Evolutionary conservation across 2,888 invertebrate genomes (phyloP).

Genomic region (Drosophila peninsularis): DNA sequence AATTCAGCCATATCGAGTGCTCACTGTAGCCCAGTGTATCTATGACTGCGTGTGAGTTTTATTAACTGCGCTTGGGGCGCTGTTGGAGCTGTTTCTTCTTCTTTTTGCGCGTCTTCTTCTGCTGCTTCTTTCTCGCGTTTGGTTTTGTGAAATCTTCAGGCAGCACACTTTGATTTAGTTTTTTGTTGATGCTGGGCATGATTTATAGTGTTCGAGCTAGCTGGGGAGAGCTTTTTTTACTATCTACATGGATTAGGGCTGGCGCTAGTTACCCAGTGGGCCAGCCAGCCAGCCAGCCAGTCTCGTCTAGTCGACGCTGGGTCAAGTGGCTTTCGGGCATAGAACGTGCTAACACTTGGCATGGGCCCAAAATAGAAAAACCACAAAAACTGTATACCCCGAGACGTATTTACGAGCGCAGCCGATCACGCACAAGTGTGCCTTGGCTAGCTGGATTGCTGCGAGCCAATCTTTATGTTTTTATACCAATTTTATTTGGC

Average conservation of each 20-base stretch:
- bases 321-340: conserved; percentile 59
- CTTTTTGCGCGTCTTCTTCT: conserved; percentile 1
- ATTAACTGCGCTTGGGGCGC: conserved; percentile 53
- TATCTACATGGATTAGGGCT: conserved; percentile 13
- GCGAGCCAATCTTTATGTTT: conserved; percentile 66
- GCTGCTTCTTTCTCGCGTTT: conserved; percentile 38
- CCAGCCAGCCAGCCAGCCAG: background rate
- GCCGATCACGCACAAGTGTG: conserved; percentile 74
- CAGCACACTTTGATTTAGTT: conserved; percentile 71
- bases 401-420: conserved; percentile 46
- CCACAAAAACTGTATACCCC: conserved; percentile 1
- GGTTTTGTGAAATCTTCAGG: conserved; percentile 61
- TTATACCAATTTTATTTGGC: conserved; percentile 75
- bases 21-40: conserved; percentile 37
- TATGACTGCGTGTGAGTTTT: conserved; percentile 56
- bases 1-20: conserved; percentile 14
- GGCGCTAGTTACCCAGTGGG: conserved; percentile 45
- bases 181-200: conserved; percentile 50
- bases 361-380: background rate
- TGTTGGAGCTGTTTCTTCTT: conserved; percentile 22
- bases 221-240: conserved; percentile 28
- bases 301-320: conserved; percentile 25
- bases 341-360: conserved; percentile 76
- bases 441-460: conserved; percentile 42
- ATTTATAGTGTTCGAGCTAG: conserved; percentile 63